Evolutionary conservation across 2,888 invertebrate genomes (phyloP), one percentile per base, ranked within the genome.

Genomic region (Pantelozetes paolii): DNA sequence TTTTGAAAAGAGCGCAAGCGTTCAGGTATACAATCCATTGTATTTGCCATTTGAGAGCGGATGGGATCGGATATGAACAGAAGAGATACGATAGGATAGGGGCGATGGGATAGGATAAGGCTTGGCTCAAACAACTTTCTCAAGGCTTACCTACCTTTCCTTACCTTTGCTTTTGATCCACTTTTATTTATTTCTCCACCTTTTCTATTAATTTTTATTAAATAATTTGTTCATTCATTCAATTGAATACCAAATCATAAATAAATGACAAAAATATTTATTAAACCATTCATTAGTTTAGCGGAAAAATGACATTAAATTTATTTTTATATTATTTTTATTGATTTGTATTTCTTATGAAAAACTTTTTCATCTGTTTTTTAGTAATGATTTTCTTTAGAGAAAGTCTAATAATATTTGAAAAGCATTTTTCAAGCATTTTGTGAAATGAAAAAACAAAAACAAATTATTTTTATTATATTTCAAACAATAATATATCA

Each of bases 1-100:
- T 9, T 2, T 18, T 69, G 45, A 69, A 69, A 45, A 40, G 69
- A 20, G 69, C 45, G 69, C 45, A 69, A 69, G 69, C 69, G 69
- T 69, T 69, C 69, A 69, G 69, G 69, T 69, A 69, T 69, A 69
- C 69, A 42, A 20, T 69, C 45, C 20, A 69, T 69, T 64, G 62
- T 64, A 64, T 32, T 64, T 64, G 62, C 28, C 62, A 69, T 42
- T 26, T 9, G 45, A 26, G 45, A 45, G 69, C 69, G 69, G 40
- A 69, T 69, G 45, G 26, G 36, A 69, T 69, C 45, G 26, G 36
- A 42, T 69, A 42, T 45, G 26, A 69, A 69, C 26, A 26, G 26
- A 69, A 69, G 15, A 26, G 45, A 45, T 45, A 45, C 18, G 45
- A 69, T 69, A 11, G 64, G 42, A 69, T 69, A 69, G 69, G 69